phyloP scores from a whole-genome alignment of 1,140 invertebrate genomes.

The Pachypeltis micranthus region DNA sequence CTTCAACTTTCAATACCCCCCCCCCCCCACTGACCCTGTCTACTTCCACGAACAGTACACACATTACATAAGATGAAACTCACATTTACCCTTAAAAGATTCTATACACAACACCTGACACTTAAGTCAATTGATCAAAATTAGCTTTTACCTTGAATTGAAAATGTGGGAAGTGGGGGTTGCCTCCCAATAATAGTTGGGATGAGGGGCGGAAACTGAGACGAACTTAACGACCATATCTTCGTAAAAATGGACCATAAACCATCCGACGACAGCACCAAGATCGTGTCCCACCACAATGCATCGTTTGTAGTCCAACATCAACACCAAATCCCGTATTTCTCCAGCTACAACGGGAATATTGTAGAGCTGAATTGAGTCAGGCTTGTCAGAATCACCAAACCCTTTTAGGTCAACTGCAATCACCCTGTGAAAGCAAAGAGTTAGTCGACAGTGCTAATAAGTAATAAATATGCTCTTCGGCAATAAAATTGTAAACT shows the following conservation, averaged over 20 bases:
- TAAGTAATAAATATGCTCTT: too few relatives aligned
- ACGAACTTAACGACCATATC: slow-evolving; percentile 60
- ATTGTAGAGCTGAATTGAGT: slow-evolving; percentile 45
- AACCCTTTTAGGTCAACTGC: slow-evolving; percentile 72
- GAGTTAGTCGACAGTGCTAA: slow-evolving; percentile 14
- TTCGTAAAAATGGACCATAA: slow-evolving; percentile 49
- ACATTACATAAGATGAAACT: too few relatives aligned
- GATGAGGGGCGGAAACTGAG: slow-evolving; percentile 62
- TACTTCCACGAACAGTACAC: too few relatives aligned
- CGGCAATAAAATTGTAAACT: too few relatives aligned
- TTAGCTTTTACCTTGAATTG: slow-evolving; percentile 41
- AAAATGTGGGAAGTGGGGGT: slow-evolving; percentile 40
- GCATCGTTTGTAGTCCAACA: slow-evolving; percentile 45
- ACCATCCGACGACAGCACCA: slow-evolving; percentile 64
- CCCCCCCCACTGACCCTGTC: too few relatives aligned
- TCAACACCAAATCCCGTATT: slow-evolving; percentile 52
- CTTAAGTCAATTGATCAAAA: too few relatives aligned
- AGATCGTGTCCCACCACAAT: slow-evolving; percentile 69
- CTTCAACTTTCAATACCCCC: too few relatives aligned
- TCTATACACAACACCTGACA: background rate
- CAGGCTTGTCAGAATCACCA: slow-evolving; percentile 70
- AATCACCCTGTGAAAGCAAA: slow-evolving; percentile 45
- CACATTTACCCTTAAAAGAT: too few relatives aligned
- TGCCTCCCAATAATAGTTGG: slow-evolving; percentile 50
- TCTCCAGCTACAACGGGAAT: slow-evolving; percentile 51